These are phyloP conservation scores for Zelleria hepariella DNA, from an alignment of 2,888 invertebrate genomes.

Conservation along the genomic window DNA sequence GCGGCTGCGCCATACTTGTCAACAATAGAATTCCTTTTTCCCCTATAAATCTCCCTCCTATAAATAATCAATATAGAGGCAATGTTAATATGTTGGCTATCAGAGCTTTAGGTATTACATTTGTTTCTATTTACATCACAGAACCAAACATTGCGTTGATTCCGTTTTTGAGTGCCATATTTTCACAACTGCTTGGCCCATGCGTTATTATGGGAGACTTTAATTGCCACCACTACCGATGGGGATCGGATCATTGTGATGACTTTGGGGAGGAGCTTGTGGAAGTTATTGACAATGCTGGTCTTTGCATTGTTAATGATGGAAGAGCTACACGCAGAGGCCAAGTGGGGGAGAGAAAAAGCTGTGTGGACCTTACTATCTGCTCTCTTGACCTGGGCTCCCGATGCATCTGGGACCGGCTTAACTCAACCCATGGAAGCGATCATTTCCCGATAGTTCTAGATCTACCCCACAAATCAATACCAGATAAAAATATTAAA, in stretches of 20 bases:
- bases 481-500: neutral
- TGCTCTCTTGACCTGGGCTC: neutral
- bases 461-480: neutral
- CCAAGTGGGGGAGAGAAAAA: neutral
- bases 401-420: neutral
- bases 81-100: conserved; percentile 3
- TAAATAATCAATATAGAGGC: too few relatives aligned
- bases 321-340: neutral
- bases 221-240: conserved; percentile 1
- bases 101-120: neutral
- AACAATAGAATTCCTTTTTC: neutral
- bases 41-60: neutral
- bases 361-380: conserved; percentile 5
- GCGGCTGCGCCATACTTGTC: neutral
- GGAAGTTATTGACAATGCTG: conserved; percentile 2
- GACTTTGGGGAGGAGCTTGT: neutral
- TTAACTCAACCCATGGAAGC: conserved; percentile 2
- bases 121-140: conserved; percentile 3
- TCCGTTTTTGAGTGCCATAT: neutral
- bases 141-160: neutral
- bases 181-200: neutral
- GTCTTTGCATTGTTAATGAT: conserved; percentile 9
- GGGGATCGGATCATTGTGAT: conserved; percentile 2
- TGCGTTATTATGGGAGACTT: conserved; percentile 6
- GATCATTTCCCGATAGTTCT: conserved; percentile 8